These are phyloP conservation scores for Labroides dimidiatus DNA, from an alignment of 2,797 vertebrate genomes.

Conservation along the genomic window DNA sequence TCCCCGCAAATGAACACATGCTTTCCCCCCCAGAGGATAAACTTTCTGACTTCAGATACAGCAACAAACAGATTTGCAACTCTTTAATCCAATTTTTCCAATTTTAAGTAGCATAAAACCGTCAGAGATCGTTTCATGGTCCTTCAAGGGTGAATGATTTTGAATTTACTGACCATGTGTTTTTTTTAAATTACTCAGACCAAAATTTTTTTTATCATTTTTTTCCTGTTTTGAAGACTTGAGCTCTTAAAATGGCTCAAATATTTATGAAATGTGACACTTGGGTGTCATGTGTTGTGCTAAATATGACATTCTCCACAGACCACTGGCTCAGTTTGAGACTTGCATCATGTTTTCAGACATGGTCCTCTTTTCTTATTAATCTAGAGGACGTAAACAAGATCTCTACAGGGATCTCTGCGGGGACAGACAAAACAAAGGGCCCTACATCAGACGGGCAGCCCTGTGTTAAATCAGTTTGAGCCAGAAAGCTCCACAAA, in stretches of 20 bases:
- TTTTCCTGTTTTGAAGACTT: neutral
- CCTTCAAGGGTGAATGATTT: no score
- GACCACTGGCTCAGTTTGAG: no score
- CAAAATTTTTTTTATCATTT: neutral
- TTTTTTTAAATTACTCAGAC: no score
- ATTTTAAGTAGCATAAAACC: no score
- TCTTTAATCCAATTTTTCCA: no score
- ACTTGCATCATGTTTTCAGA: neutral
- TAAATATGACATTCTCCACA: neutral
- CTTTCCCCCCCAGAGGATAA: no score
- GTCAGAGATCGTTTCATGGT: no score
- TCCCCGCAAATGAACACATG: no score
- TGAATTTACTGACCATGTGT: no score
- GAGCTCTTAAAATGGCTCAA: neutral
- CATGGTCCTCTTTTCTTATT: neutral
- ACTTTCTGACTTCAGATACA: no score
- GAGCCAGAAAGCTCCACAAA: conserved; percentile 43
- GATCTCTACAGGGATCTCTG: neutral
- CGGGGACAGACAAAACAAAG: conserved; percentile 8
- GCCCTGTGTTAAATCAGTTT: conserved; percentile 19
- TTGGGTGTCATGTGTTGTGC: neutral
- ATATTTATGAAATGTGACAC: neutral
- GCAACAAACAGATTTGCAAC: no score
- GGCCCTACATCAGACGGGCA: conserved; percentile 1
- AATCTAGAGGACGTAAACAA: neutral